phyloP scores from a whole-genome alignment of 2,113 vertebrate species.

The Pao palembangensis region DNA sequence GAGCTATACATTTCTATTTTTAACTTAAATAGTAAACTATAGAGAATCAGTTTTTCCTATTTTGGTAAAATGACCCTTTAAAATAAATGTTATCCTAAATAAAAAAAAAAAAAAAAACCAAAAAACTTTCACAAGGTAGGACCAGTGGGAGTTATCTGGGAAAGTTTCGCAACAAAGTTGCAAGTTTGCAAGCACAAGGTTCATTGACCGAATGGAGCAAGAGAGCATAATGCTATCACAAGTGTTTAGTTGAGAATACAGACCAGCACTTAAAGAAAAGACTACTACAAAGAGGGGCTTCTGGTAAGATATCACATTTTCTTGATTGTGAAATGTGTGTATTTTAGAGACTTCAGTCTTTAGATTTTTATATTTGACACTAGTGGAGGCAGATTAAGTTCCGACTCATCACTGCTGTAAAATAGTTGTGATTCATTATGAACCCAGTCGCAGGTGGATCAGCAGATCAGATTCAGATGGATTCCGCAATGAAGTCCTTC shows the following conservation, averaged over 20 bases:
- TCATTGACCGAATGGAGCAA: slow-evolving; percentile 51
- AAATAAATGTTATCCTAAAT: neutral
- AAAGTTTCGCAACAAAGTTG: slow-evolving; percentile 56
- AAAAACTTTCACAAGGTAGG: neutral
- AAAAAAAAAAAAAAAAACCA: too few relatives aligned
- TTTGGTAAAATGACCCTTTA: neutral
- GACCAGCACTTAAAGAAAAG: neutral
- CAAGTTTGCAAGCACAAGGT: slow-evolving; percentile 53
- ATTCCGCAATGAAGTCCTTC: slow-evolving; percentile 82
- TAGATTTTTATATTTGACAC: too few relatives aligned
- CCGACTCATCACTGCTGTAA: too few relatives aligned
- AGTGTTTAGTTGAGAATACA: neutral
- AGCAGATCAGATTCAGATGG: slow-evolving; percentile 64
- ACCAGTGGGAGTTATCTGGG: slow-evolving; percentile 17
- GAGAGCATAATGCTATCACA: neutral
- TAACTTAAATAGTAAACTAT: too few relatives aligned
- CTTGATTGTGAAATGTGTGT: neutral
- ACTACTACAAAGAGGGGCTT: neutral
- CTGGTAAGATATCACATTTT: too few relatives aligned
- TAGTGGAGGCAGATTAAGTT: too few relatives aligned
- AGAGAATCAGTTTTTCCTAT: neutral
- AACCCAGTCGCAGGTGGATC: slow-evolving; percentile 6
- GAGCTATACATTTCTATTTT: too few relatives aligned
- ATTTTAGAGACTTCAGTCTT: neutral
- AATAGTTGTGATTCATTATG: too few relatives aligned